Evolutionary conservation across 2,797 vertebrate genomes (phyloP).

Genomic region (Galago senegalensis): DNA sequence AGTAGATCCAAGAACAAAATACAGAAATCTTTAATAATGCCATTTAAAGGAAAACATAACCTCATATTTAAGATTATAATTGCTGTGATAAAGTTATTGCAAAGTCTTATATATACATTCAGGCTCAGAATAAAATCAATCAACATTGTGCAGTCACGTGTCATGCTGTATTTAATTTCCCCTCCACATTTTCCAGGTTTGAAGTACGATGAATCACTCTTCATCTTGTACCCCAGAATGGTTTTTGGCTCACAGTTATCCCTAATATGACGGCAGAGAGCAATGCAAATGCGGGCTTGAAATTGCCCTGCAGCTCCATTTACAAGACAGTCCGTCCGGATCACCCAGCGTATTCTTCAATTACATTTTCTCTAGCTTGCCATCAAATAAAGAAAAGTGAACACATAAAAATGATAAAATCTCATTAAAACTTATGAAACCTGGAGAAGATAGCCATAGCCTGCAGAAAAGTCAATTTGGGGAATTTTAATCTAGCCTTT

Average conservation of each 20-base stretch:
- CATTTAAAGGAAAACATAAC: slow-evolving; percentile 24
- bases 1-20: not conserved
- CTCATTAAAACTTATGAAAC: slow-evolving; percentile 2
- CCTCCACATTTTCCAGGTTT: not conserved
- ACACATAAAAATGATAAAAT: slow-evolving; percentile 3
- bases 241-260: not conserved
- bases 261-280: not conserved
- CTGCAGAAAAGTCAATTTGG: not conserved
- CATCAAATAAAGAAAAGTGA: not conserved
- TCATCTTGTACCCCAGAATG: not conserved
- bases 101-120: not conserved
- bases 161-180: not conserved
- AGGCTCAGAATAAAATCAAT: not conserved
- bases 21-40: not conserved
- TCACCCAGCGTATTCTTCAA: not conserved
- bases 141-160: not conserved
- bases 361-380: slow-evolving; percentile 15
- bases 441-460: not conserved
- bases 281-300: not conserved
- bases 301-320: not conserved
- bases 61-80: not conserved
- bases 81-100: not conserved
- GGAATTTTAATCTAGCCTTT: slow-evolving; percentile 14
- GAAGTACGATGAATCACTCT: not conserved
- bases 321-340: not conserved